phyloP scores from a whole-genome alignment of 2,888 invertebrate species.

The Drosophila nr. medialis region DNA sequence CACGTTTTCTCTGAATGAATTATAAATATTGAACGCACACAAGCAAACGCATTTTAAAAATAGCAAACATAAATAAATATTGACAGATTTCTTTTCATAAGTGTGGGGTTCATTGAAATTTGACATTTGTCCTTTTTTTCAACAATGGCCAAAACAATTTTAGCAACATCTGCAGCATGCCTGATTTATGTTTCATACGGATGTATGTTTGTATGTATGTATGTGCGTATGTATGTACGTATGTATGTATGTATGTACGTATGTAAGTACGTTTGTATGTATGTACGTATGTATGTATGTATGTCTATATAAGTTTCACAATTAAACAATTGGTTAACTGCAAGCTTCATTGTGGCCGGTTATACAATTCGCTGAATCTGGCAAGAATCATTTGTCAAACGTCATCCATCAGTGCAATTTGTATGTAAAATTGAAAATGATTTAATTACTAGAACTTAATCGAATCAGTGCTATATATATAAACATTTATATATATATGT shows the following conservation, averaged over 20 bases:
- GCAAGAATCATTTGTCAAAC: conserved; percentile 55
- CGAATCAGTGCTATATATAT: conserved; percentile 67
- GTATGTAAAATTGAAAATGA: conserved; percentile 66
- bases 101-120: conserved; percentile 74
- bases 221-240: not conserved
- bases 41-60: conserved; percentile 45
- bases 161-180: not conserved
- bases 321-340: conserved; percentile 25
- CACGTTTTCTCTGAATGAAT: conserved; percentile 79
- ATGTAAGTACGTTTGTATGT: not conserved
- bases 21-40: conserved; percentile 26
- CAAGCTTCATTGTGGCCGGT: conserved; percentile 22
- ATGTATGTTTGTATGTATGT: not conserved
- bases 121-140: conserved; percentile 46
- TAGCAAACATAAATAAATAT: conserved; percentile 57
- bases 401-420: conserved; percentile 64
- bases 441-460: conserved; percentile 78
- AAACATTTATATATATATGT: not conserved
- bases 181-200: not conserved
- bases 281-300: not conserved
- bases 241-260: not conserved
- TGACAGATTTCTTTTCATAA: conserved; percentile 57
- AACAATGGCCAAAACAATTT: conserved; percentile 12
- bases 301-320: not conserved
- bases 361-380: conserved; percentile 51